Base-by-base conservation (phyloP, 2,113 vertebrate genomes). In the Donacobius atricapilla region DNA sequence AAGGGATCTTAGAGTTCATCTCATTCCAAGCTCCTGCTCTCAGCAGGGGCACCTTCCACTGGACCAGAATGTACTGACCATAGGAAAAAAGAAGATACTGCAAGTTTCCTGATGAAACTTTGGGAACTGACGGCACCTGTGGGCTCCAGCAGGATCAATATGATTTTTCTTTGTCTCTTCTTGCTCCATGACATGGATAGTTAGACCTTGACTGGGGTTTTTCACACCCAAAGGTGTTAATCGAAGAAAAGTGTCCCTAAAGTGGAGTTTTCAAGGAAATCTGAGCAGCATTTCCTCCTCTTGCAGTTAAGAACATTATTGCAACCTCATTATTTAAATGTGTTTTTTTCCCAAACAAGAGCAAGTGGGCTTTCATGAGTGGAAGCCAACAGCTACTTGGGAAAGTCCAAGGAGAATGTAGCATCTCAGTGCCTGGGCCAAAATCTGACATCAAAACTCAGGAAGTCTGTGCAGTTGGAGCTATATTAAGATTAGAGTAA, bases 401-500 rank as follows among this genome's bases (percentile, higher is more conserved):
- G 78, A 93, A 94, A 89, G 89, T 54, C 80, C 47, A 53, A 76
- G 21, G n/a, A 53, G 83, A 78, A 92, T 73, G 42, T 45, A 57
- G 70, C 1, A 10, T 86, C 44, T 81, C 48, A 33, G 37, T 89
- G 42, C 45, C 40, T 40, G 60, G 88, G 77, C 86, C 80, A 88
- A 90, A 70, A 65, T 88, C 54, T 77, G 65, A 89, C 53, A 53
- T 91, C 64, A 90, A 85, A 93, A 22, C 73, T 50, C 51, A 61
- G 76, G 70, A 95, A 73, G 50, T 40, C 53, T 45, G n/a, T 61
- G 63, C 61, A 79, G 22, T 78, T 40, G 17, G 28, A 83, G 27
- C 90, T 97, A 81, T 89, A 92, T 92, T 89, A 77, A 93, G 89
- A 64, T 86, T 47, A 68, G 70, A 81, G 35, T 45, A 75, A 23